phyloP scores from a whole-genome alignment of 2,113 vertebrate species.

The Sisor rabdophorus region DNA sequence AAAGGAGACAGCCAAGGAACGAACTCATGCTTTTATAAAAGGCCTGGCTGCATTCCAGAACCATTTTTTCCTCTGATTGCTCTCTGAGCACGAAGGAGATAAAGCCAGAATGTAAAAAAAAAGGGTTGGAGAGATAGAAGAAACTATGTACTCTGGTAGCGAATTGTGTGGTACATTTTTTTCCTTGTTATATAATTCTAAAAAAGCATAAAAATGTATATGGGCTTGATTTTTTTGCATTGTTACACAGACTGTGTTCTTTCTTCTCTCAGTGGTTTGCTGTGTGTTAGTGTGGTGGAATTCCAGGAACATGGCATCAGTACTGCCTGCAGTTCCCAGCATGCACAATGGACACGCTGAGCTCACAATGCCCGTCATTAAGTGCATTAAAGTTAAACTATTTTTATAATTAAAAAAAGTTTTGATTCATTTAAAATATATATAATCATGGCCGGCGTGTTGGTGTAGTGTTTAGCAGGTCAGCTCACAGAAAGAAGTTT shows the following conservation, averaged over 20 bases:
- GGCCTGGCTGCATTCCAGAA: background rate
- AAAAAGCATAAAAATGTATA: background rate
- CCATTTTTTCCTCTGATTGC: background rate
- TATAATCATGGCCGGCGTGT: too few relatives aligned
- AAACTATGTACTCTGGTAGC: background rate
- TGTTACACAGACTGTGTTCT: background rate
- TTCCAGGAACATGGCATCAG: slow-evolving; percentile 33
- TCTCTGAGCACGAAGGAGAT: background rate
- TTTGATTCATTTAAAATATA: too few relatives aligned
- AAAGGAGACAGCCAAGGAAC: background rate
- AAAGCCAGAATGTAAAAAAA: background rate
- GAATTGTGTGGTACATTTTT: background rate
- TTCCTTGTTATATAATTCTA: background rate
- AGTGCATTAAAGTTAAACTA: slow-evolving; percentile 28
- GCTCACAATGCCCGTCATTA: slow-evolving; percentile 25
- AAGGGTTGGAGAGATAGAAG: background rate
- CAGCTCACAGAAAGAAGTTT: too few relatives aligned
- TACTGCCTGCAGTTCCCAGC: slow-evolving; percentile 26
- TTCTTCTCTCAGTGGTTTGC: background rate
- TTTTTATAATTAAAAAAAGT: too few relatives aligned
- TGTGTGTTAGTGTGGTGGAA: background rate
- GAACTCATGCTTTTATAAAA: background rate
- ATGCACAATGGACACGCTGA: slow-evolving; percentile 11
- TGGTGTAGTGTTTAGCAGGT: too few relatives aligned
- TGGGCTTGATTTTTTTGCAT: background rate